phyloP scores from a whole-genome alignment of 2,888 invertebrate genomes.

The Tortrix viridana region DNA sequence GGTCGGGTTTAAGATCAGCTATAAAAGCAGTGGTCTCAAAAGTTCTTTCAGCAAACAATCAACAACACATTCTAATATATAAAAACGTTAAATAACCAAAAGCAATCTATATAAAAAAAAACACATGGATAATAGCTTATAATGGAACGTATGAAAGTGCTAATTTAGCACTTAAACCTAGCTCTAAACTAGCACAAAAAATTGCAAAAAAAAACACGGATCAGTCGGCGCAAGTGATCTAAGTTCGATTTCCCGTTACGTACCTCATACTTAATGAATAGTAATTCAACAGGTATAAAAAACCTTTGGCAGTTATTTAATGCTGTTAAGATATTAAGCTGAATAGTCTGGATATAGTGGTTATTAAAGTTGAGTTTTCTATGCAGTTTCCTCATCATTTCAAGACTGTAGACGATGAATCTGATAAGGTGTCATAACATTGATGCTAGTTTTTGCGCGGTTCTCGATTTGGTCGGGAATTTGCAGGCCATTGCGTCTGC shows the following conservation, averaged over 20 bases:
- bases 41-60: no score
- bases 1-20: no score
- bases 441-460: slow-evolving; percentile 20
- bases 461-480: slow-evolving; percentile 26
- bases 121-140: slow-evolving; percentile 20
- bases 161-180: slow-evolving; percentile 23
- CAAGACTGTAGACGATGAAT: slow-evolving; percentile 11
- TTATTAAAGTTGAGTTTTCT: slow-evolving; percentile 1
- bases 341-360: neutral
- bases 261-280: slow-evolving; percentile 46
- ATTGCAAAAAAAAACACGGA: slow-evolving; percentile 17
- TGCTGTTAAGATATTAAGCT: slow-evolving; percentile 1
- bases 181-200: slow-evolving; percentile 17
- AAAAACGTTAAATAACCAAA: neutral
- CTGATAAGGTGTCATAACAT: slow-evolving; percentile 28
- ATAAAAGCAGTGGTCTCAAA: no score
- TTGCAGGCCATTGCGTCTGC: slow-evolving; percentile 26
- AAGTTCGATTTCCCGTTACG: slow-evolving; percentile 44
- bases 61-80: no score
- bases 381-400: neutral
- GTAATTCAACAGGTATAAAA: slow-evolving; percentile 32
- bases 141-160: slow-evolving; percentile 18
- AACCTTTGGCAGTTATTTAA: slow-evolving; percentile 10
- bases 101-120: slow-evolving; percentile 11
- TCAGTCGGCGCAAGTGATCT: slow-evolving; percentile 42